These are phyloP conservation scores for Gastracanthus pulcherrimus DNA, from an alignment of 2,888 invertebrate genomes.

Conservation along the genomic window DNA sequence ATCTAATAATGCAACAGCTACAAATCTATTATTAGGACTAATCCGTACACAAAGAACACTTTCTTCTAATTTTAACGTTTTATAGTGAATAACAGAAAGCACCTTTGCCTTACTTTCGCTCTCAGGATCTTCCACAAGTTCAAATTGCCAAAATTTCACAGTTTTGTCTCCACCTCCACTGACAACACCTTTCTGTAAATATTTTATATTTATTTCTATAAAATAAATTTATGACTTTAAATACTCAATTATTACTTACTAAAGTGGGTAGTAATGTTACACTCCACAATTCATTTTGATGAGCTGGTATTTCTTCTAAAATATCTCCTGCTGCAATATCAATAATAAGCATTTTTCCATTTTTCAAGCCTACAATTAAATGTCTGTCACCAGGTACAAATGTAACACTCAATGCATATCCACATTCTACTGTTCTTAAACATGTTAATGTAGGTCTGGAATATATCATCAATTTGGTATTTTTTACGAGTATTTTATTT, in stretches of 20 bases:
- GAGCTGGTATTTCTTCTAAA: conserved; percentile 90
- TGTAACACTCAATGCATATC: conserved; percentile 85
- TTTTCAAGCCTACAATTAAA: conserved; percentile 91
- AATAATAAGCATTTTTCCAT: conserved; percentile 89
- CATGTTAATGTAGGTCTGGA: conserved; percentile 81
- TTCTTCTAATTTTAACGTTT: conserved; percentile 93
- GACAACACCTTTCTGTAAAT: conserved; percentile 85
- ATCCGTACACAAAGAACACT: conserved; percentile 90
- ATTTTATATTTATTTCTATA: conserved; percentile 49
- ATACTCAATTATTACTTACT: conserved; percentile 29
- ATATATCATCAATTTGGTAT: conserved; percentile 49
- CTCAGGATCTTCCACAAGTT: conserved; percentile 85
- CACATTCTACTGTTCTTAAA: conserved; percentile 82
- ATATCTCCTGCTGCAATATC: conserved; percentile 91
- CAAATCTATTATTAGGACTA: conserved; percentile 90
- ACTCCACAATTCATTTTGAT: conserved; percentile 88
- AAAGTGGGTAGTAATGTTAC: conserved; percentile 84
- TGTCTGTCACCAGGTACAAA: conserved; percentile 96
- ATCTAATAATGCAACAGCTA: conserved; percentile 94
- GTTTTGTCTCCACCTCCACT: conserved; percentile 94
- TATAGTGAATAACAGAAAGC: conserved; percentile 87
- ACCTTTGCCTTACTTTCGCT: conserved; percentile 84
- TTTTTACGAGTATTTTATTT: background rate
- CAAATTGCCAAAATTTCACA: conserved; percentile 96
- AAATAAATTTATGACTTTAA: conserved; percentile 43